Evolutionary conservation across 2,797 vertebrate genomes (phyloP), one percentile per base, ranked within the genome.

Genomic region (Menidia menidia): DNA sequence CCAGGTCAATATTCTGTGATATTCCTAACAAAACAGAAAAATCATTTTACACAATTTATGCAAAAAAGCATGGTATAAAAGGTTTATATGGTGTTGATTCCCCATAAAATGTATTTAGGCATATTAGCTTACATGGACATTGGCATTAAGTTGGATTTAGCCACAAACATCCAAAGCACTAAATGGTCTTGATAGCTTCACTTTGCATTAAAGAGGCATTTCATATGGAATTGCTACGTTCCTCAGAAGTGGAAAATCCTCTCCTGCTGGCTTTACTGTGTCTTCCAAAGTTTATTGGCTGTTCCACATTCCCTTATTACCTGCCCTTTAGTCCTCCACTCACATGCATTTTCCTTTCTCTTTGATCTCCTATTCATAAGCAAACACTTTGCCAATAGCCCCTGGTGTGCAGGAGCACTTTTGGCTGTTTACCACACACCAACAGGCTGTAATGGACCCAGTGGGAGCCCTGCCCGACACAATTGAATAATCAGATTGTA

Each of bases 401-500:
- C 71, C 50, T 1, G 16, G 78, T 69, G 56, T 60, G 71, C 85
- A 66, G 69, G 60, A 75, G 74, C 77, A 75, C 67, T 82, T 83
- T 74, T 54, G 71, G 78, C 74, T 82, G 85, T 79, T 85, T 83
- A 70, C 54, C 55, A 54, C 3, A 6, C 73, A 75, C 35, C 68
- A 56, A 1, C 70, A 54, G 57, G 63, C 65, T 71, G 57, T 81
- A 85, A 80, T 77, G 66, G 74, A 82, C 58, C 59, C 80, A 81
- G 74, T 51, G 82, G 74, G 81, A 85, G 63, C 44, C 44, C 56
- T 35, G 73, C 69, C 16, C 76, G 62, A 48, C 61, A 61, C 87
- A 80, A 85, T 56, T 82, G 71, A 88, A 83, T 90, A 85, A 89
- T 87, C 78, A 76, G 80, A 84, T 78, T 85, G 80, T 60, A 54